Conservation (phyloP, 2,113 vertebrate genomes). For the Trichechus manatus region DNA sequence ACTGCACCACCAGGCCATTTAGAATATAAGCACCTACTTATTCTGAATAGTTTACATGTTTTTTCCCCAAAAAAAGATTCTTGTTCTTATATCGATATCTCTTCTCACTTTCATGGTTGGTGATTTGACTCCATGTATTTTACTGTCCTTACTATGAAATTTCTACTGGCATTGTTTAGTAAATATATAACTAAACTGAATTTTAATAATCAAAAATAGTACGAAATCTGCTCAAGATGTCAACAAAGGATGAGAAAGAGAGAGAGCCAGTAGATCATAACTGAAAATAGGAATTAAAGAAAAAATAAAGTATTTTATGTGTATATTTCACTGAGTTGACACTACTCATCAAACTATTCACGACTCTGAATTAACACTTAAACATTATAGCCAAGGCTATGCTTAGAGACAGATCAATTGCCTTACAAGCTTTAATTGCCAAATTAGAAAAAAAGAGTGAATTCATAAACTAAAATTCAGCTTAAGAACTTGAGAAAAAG, state of each 20-base stretch:
- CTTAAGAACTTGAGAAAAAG: background rate
- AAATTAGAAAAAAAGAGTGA: background rate
- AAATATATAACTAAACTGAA: background rate
- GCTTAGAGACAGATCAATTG: background rate
- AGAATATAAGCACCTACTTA: background rate
- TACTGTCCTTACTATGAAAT: background rate
- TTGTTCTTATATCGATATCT: conserved; percentile 22
- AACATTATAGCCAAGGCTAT: conserved; percentile 7
- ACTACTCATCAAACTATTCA: background rate
- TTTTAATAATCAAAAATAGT: conserved; percentile 11
- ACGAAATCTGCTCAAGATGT: background rate
- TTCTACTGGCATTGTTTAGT: conserved; percentile 27
- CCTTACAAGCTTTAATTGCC: background rate
- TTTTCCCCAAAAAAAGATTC: background rate
- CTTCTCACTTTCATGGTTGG: background rate
- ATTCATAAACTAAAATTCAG: background rate
- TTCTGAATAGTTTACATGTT: conserved; percentile 37
- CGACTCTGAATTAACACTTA: background rate
- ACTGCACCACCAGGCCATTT: background rate
- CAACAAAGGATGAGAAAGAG: background rate
- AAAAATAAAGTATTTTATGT: background rate
- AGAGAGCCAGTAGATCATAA: background rate
- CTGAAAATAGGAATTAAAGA: conserved; percentile 5
- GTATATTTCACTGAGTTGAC: background rate
- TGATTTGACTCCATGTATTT: conserved; percentile 8